Base-by-base conservation (phyloP, 2,888 invertebrate species). In the Carpatolechia fugitivella region DNA sequence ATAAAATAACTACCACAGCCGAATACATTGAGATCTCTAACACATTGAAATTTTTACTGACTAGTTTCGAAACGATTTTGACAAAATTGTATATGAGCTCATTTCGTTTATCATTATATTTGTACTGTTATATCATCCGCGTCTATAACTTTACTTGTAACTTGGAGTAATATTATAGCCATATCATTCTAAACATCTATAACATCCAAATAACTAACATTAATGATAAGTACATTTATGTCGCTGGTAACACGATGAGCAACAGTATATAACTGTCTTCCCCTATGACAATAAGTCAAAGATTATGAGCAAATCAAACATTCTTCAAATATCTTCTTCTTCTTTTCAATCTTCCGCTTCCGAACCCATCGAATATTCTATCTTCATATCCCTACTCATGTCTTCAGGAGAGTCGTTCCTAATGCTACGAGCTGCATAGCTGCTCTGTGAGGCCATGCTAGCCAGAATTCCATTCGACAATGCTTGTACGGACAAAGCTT, bases 401-500 rank as follows among this genome's bases (percentile, higher is more conserved):
- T 87, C 86, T 54, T 85, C 88, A 0, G 85, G 86, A 16, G 86
- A 85, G 63, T 86, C 86, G 54, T 80, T 82, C 36, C 81, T 72
- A 44, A 83, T 68, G 7, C 66, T 72, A 10, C 84, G 76, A 3
- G 84, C 77, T 1, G 76, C 79, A 57, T 76, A 83, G 4, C 73
- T 68, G 56, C 79, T 79, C 57, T 85, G 87, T 0, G 86, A 77
- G 1, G 85, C 75, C 82, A 90, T 88, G 49, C 88, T 86, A 1
- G 89, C 84, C 36, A 90, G 56, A 46, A 90, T 89, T 11, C 89
- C 88, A 64, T 90, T 90, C 0, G 89, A 89, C 57, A 90, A 69
- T 7, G 90, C 87, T 63, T 89, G 89, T 3, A 90, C 88, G 0
- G 89, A 87, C 54, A 88, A 60, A 3, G 89, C 78, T 62, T 90